A percentile compares a stretch with the other conserved stretches of the same genome.
These are phyloP conservation scores for Dyspetes luteomarginatus DNA, from an alignment of 2,888 invertebrate species.

Conservation along the genomic window DNA sequence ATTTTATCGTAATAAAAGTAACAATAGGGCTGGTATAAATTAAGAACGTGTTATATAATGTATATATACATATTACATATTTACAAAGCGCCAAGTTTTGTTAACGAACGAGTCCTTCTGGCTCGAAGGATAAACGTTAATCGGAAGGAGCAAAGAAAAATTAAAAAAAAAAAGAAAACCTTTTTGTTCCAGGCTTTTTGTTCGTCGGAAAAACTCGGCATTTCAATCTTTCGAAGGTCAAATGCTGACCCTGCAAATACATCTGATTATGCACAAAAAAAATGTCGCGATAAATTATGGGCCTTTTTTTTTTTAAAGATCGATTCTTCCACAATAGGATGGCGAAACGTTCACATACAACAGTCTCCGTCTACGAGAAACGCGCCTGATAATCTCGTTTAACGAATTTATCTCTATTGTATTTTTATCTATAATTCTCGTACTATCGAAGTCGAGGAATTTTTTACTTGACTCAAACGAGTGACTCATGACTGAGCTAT, in stretches of 20 bases:
- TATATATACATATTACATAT: slow-evolving; percentile 59
- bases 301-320: slow-evolving; percentile 1
- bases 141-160: not conserved
- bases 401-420: slow-evolving; percentile 34
- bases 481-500: slow-evolving; percentile 32
- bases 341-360: not conserved
- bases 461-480: slow-evolving; percentile 3
- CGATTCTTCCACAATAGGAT: not conserved
- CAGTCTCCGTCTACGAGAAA: slow-evolving; percentile 2
- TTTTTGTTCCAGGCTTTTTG: not conserved
- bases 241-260: slow-evolving; percentile 18
- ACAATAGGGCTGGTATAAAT: slow-evolving; percentile 73
- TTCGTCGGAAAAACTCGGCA: slow-evolving; percentile 33
- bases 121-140: not conserved
- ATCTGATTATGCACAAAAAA: slow-evolving; percentile 16
- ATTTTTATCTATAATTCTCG: not conserved
- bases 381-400: slow-evolving; percentile 8
- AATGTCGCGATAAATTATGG: not conserved
- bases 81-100: slow-evolving; percentile 55
- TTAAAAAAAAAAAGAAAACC: not conserved
- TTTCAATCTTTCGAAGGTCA: slow-evolving; percentile 32
- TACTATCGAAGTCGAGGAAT: not conserved
- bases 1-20: slow-evolving; percentile 78
- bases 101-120: slow-evolving; percentile 30
- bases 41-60: slow-evolving; percentile 52